These are phyloP conservation scores for Rachycentron canadum DNA, from an alignment of 2,797 vertebrate species.

Conservation along the genomic window DNA sequence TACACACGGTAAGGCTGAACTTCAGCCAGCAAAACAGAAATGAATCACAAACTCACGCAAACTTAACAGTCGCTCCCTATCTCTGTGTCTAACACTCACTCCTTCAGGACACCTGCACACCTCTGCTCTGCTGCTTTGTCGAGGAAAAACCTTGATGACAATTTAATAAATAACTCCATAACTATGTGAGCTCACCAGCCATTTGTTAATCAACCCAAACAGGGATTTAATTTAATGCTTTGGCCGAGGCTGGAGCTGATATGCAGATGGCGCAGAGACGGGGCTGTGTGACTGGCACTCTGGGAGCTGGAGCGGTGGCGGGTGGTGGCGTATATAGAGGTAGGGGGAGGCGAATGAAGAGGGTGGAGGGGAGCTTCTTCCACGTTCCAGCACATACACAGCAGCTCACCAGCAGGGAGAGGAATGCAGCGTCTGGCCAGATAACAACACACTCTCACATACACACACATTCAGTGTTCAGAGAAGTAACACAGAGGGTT, in stretches of 20 bases:
- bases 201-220: conserved; percentile 91
- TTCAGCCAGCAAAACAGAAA: conserved; percentile 62
- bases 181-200: conserved; percentile 86
- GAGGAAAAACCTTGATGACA: conserved; percentile 63
- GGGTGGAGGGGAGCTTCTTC: conserved; percentile 63
- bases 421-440: conserved; percentile 60
- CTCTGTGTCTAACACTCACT: conserved; percentile 31
- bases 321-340: conserved; percentile 58
- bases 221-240: conserved; percentile 90
- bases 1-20: conserved; percentile 67
- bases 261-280: conserved; percentile 89
- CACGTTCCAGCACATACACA: conserved; percentile 83
- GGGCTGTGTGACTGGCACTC: conserved; percentile 84
- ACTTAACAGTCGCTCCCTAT: conserved; percentile 32
- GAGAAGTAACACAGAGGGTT: conserved; percentile 8
- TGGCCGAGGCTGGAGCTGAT: conserved; percentile 84
- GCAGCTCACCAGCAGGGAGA: conserved; percentile 67
- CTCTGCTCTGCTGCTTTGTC: conserved; percentile 50
- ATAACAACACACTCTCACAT: conserved; percentile 42
- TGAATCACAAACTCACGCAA: conserved; percentile 49
- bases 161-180: conserved; percentile 77
- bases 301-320: conserved; percentile 76
- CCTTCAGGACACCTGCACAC: conserved; percentile 58
- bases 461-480: conserved; percentile 12
- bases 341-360: conserved; percentile 51